A percentile compares a stretch with the other conserved stretches of the same genome.
phyloP scores from a whole-genome alignment of 2,797 vertebrate species.

The Limnodromus scolopaceus region DNA sequence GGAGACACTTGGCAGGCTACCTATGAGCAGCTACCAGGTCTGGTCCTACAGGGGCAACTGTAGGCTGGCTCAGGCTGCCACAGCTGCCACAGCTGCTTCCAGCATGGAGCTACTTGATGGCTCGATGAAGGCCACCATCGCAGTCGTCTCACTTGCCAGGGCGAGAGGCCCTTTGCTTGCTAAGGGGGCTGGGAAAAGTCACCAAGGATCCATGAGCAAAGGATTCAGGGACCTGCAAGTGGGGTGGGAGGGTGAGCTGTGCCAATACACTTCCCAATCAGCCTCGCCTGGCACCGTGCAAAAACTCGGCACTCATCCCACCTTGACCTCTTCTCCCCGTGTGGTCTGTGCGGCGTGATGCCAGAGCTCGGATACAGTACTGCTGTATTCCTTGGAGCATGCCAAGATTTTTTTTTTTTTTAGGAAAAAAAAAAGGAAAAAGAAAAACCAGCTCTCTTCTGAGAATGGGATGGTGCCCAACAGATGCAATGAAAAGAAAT shows the following conservation, averaged over 20 bases:
- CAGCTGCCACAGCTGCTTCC: not conserved
- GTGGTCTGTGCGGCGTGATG: not conserved
- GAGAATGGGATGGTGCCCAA: not conserved
- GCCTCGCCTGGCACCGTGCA: not conserved
- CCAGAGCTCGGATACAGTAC: not conserved
- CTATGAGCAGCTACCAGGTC: not conserved
- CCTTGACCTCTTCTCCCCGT: not conserved
- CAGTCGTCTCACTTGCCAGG: not conserved
- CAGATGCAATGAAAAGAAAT: conserved; percentile 2
- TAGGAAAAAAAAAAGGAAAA: not conserved
- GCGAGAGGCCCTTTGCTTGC: not conserved
- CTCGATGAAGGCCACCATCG: rapidly evolving
- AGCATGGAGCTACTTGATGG: not conserved
- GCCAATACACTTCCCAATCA: not conserved
- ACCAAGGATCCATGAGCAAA: not conserved
- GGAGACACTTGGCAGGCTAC: not conserved
- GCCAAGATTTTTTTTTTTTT: not conserved
- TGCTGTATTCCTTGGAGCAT: not conserved
- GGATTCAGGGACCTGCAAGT: rapidly evolving
- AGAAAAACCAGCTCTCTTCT: not conserved
- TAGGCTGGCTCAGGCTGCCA: rapidly evolving
- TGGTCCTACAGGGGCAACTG: rapidly evolving
- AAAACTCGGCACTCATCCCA: rapidly evolving
- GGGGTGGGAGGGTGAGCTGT: rapidly evolving
- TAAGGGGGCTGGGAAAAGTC: not conserved